Evolutionary conservation across 2,113 vertebrate species (phyloP), one percentile per base, ranked within the genome.

Genomic region (Rhinoderma darwinii): DNA sequence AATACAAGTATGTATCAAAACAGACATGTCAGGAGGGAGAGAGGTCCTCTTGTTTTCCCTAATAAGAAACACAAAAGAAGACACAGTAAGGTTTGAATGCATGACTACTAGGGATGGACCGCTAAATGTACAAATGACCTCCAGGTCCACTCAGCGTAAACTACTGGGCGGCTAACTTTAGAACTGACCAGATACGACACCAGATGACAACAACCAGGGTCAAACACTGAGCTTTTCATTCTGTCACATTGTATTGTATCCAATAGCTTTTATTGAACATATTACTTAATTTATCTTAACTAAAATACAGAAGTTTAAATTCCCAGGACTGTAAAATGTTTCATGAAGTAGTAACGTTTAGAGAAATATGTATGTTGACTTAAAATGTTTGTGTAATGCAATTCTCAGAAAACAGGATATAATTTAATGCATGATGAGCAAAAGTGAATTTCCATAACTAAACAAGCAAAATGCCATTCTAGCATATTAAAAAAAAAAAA

Each of bases 381-480:
- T 78, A 35, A 8, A 47, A 47, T 43, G 43, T 2, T 50, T 76
- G 74, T 76, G 27, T 30, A 18, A 50, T 32, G 32, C 17, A 22
- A 78, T 72, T 72, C 22, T 72, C 17, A 78, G 76, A 35, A 78
- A 54, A 54, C 39, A 78, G 47, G 30, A 54, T 22, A 78, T 35
- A 37, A 51, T 77, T 50, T 77, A 32, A 77, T 77, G 75, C 47
- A 78, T 54, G 32, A 12, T 22, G 75, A 51, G 30, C 47, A 78
- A 78, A 78, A 30, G 32, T 54, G 47, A 47, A 54, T 78, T 78
- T 78, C 47, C 50, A 78, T 78, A 78, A 54, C 76, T 78, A 32
- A 54, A 54, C 47, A 78, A 54, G 32, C 43, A 78, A 78, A 78
- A 78, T 78, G 47, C 30, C 76, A 78, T 54, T 54, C 76, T 78